These are phyloP conservation scores for Chloromyia formosa DNA, from an alignment of 2,888 invertebrate species.

Conservation along the genomic window DNA sequence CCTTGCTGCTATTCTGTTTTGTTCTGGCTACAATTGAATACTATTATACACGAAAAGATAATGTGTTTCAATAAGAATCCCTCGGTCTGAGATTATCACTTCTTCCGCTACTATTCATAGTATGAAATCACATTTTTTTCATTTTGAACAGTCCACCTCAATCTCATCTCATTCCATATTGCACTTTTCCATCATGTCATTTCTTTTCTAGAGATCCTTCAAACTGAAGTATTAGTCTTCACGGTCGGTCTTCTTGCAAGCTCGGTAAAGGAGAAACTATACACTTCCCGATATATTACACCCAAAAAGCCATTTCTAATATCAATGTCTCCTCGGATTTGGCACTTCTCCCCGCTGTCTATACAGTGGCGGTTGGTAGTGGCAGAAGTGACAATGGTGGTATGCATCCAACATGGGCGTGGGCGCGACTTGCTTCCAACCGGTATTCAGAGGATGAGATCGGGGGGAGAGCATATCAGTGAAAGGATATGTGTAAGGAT, in stretches of 20 bases:
- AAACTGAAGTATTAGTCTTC: slow-evolving; percentile 24
- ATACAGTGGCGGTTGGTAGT: neutral
- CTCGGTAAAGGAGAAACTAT: neutral
- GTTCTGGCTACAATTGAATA: too few relatives aligned
- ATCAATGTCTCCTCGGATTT: slow-evolving; percentile 42
- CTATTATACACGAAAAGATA: too few relatives aligned
- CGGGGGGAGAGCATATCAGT: neutral
- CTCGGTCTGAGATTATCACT: too few relatives aligned
- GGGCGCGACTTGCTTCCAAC: slow-evolving; percentile 19
- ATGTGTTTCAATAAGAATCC: too few relatives aligned
- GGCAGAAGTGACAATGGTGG: neutral
- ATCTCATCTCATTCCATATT: too few relatives aligned
- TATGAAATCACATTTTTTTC: too few relatives aligned
- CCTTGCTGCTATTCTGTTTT: too few relatives aligned
- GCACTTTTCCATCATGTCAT: neutral
- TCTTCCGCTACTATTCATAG: too few relatives aligned
- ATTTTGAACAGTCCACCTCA: too few relatives aligned
- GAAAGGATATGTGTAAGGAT: slow-evolving; percentile 37
- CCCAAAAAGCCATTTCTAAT: slow-evolving; percentile 41
- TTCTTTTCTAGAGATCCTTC: slow-evolving; percentile 10
- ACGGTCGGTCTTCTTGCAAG: neutral
- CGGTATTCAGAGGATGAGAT: neutral
- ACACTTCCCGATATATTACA: neutral
- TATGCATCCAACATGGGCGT: slow-evolving; percentile 10
- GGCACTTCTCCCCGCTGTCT: slow-evolving; percentile 34